Evolutionary conservation across 2,888 invertebrate genomes (phyloP), one percentile per base, ranked within the genome.

Genomic region (Leistus spinibarbis): DNA sequence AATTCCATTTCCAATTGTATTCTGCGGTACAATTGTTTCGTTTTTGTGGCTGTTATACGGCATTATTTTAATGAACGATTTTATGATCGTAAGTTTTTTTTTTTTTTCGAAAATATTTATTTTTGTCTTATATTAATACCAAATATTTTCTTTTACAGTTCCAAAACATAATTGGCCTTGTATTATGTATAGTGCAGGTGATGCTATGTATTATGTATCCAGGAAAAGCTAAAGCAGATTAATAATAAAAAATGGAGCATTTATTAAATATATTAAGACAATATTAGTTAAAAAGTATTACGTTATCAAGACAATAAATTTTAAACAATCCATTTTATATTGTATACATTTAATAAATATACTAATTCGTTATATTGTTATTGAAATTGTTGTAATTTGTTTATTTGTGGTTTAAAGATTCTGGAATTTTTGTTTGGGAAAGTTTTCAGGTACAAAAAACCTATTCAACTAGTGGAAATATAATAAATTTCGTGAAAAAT

Each of bases 1-100:
- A 54, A 88, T 98, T 85, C 97, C 97, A 3, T 95, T 97, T 83
- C 95, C 96, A 7, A 88, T 98, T 76, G 96, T 96, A 81, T 85
- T 95, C 53, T 92, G 94, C 79, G 96, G 94, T 78, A 90, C 95
- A 27, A 81, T 95, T 4, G 95, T 97, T 13, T 90, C 93, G 22
- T 88, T 90, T 78, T 89, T 92, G 82, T 96, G 96, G 96, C 86
- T 93, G 69, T 81, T 93, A 0, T 96, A 96, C 84, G 96, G 95
- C 13, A 87, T 93, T 79, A 90, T 94, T 60, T 88, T 95, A 74
- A 86, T 90, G 78, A 95, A 96, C 84, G 83, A 86, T 76, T 95
- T 95, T 85, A 89, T 96, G 81, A 88, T 93, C 81, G 95, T 95
- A 83, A 89, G 91, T 89, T 81, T 17, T 63, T n/a, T 70, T 62